These are phyloP conservation scores for Hippocampus kuda DNA, from an alignment of 2,797 vertebrate genomes.

Conservation along the genomic window DNA sequence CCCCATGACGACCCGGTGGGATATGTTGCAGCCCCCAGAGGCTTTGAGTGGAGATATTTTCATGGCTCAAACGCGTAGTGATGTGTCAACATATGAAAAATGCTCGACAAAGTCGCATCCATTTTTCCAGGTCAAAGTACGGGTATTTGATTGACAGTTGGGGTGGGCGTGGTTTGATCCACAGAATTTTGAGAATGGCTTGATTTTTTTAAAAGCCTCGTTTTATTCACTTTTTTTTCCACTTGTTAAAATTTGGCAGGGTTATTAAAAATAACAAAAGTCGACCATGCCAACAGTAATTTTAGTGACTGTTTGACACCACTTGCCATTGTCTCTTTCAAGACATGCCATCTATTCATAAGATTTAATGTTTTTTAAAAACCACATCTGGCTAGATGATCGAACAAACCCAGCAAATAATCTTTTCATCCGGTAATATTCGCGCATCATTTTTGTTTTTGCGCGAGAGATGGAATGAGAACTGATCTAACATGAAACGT, in stretches of 20 bases:
- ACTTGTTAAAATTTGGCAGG: too few species aligned
- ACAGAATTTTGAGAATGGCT: too few species aligned
- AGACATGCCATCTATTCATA: neutral
- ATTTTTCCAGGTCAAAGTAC: neutral
- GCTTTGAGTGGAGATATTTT: too few species aligned
- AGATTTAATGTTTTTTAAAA: neutral
- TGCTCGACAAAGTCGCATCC: neutral
- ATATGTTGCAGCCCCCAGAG: too few species aligned
- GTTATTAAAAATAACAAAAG: too few species aligned
- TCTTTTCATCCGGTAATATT: neutral
- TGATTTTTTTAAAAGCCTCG: neutral
- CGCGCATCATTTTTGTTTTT: neutral
- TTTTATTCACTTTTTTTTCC: neutral
- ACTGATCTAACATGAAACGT: constrained; percentile 18
- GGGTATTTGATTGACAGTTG: neutral
- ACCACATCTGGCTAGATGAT: neutral
- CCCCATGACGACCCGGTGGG: too few species aligned
- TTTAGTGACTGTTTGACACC: neutral
- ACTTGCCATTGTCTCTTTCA: neutral
- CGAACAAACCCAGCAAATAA: neutral
- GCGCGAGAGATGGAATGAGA: constrained; percentile 23
- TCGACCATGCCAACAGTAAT: neutral
- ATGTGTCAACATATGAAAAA: neutral
- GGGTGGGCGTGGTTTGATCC: neutral
- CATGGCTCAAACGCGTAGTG: too few species aligned